phyloP scores from a whole-genome alignment of 2,113 vertebrate genomes.

The Cisticola juncidis region DNA sequence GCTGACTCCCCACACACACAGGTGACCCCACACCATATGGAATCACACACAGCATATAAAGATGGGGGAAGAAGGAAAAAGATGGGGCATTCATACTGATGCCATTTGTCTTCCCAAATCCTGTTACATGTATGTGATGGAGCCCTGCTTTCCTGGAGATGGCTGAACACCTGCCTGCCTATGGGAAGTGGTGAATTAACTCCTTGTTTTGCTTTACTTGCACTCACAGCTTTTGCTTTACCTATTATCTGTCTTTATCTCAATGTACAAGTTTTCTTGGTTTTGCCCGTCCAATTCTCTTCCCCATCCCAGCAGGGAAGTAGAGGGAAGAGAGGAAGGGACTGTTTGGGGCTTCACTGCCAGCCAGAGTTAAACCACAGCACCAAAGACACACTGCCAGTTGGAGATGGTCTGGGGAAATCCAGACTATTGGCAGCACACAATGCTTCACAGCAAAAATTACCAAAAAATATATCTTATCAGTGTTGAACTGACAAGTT shows the following conservation, averaged over 20 bases:
- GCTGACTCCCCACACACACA: background rate
- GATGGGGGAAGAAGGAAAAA: background rate
- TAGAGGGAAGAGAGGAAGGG: background rate
- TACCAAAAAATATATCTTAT: background rate
- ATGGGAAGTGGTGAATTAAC: background rate
- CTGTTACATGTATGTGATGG: no score
- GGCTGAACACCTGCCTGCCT: background rate
- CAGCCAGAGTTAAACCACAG: background rate
- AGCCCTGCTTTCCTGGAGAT: background rate
- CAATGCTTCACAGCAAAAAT: background rate
- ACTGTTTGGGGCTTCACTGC: background rate
- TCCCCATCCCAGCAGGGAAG: background rate
- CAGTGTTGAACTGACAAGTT: background rate
- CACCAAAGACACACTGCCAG: background rate
- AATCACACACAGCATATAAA: background rate
- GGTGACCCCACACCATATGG: no score
- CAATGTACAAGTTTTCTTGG: accelerated
- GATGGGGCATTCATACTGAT: background rate
- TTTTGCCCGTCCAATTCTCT: background rate
- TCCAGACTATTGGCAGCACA: background rate
- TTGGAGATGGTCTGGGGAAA: background rate
- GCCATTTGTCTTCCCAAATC: background rate
- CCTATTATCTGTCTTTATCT: background rate
- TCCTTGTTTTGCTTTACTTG: background rate
- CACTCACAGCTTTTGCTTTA: background rate